Base-by-base conservation (phyloP, 2,888 invertebrate species). In the Scaptomyza flava region DNA sequence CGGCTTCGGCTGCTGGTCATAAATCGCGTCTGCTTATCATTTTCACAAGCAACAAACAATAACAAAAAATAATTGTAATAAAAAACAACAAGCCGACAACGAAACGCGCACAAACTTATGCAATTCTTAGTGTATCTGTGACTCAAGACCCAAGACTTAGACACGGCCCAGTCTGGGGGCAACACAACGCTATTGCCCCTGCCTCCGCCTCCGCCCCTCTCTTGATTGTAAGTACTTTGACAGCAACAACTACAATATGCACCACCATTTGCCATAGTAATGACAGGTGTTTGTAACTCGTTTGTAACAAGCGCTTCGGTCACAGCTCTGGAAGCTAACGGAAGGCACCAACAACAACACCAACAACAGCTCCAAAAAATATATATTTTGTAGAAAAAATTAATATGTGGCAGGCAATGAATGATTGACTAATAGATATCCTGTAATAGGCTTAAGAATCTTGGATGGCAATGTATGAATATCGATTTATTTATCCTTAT, bases 251-350 rank as follows among this genome's bases (percentile, higher is more conserved):
- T 41, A 68, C 69, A 69, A 72, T 66, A 72, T 69, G 69, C 79
- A 77, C 68, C 76, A 70, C 72, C 82, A 75, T 83, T 83, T 81
- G 84, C 81, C 74, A 77, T 62, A 74, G 78, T 87, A 89, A 88
- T 88, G 88, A 89, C 89, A 89, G 88, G 88, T 88, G 88, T 85
- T 88, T 88, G 81, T 76, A 79, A 78, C 86, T 83, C 76, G 78
- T 86, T 81, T 81, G 72, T 66, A 73, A 68, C 78, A 53, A 60
- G 63, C 68, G 67, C 45, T 67, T 53, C 43, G 45, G 36, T 46
- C 61, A 38, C 52, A 59, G 62, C 63, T 58, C 51, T 63, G 67
- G 67, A 68, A 69, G 64, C 80, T 81, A 87, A 87, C 84, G 87
- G 84, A 80, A 78, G 67, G 72, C 69, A 61, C 45, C 27, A 23